A percentile compares a stretch with the other conserved stretches of the same genome.
Evolutionary conservation across 2,113 vertebrate genomes (phyloP).

Genomic region (Apus apus): DNA sequence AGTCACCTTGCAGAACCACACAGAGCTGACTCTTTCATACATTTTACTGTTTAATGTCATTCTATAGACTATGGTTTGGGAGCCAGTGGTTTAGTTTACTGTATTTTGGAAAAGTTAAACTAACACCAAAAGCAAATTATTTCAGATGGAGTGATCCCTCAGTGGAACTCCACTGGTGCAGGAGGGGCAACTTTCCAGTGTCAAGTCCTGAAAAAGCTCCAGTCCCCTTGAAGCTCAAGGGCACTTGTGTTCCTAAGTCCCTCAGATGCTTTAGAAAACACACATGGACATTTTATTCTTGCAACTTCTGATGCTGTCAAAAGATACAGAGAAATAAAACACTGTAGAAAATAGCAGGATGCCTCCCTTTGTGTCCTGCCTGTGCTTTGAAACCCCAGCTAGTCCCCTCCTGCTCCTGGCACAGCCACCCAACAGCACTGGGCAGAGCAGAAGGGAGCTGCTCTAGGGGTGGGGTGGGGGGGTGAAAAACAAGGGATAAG

Average conservation of each 20-base stretch:
- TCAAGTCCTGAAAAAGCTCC: background rate
- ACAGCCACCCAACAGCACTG: background rate
- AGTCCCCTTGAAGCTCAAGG: background rate
- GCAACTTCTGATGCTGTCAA: background rate
- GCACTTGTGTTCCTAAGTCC: background rate
- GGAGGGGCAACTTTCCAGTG: background rate
- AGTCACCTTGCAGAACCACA: slow-evolving; percentile 18
- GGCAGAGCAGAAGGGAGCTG: background rate
- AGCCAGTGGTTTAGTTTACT: slow-evolving; percentile 20
- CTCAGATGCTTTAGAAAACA: background rate
- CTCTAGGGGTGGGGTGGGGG: background rate
- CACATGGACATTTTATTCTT: background rate
- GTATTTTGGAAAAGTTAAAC: background rate
- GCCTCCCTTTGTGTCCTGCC: background rate
- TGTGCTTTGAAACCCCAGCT: background rate
- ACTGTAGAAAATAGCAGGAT: background rate
- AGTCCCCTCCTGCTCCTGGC: background rate
- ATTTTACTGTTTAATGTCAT: slow-evolving; percentile 15
- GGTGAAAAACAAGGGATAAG: background rate
- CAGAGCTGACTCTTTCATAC: slow-evolving; percentile 34
- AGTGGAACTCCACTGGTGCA: background rate
- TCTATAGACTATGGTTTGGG: background rate
- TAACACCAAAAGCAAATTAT: background rate
- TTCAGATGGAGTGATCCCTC: background rate
- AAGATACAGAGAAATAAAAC: background rate